These are phyloP conservation scores for Corbicula japonica DNA, from an alignment of 2,888 invertebrate species.

Conservation along the genomic window DNA sequence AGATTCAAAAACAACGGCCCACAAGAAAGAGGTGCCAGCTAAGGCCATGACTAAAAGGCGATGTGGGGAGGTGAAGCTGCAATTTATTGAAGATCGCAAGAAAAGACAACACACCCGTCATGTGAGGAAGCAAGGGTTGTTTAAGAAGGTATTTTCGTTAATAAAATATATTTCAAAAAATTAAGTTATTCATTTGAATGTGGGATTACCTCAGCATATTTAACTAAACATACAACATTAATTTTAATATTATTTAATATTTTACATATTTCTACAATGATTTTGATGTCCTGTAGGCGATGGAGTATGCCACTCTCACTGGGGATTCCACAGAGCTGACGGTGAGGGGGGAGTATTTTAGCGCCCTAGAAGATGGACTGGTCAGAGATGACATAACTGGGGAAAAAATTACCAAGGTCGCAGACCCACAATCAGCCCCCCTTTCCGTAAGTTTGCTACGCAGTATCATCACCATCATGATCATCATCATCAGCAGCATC, in stretches of 20 bases:
- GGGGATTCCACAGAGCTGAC: background rate
- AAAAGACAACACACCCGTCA: background rate
- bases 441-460: no score
- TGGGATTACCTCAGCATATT: background rate
- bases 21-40: background rate
- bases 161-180: background rate
- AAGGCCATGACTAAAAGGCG: background rate
- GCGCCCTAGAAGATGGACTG: background rate
- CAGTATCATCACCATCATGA: no score
- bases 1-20: constrained; percentile 2
- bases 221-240: background rate
- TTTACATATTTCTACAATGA: background rate
- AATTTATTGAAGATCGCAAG: background rate
- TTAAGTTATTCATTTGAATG: background rate
- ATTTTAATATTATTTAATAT: background rate
- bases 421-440: background rate
- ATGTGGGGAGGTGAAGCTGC: background rate
- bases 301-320: constrained; percentile 7
- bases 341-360: background rate
- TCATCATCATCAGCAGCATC: background rate
- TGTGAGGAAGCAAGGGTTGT: background rate
- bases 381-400: background rate
- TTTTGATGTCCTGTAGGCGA: background rate
- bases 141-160: constrained; percentile 2
- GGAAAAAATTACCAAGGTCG: background rate